Conservation (phyloP, 30 jellyfish, hydroid and myxozoan genomes). For the Aurelia sp. region DNA sequence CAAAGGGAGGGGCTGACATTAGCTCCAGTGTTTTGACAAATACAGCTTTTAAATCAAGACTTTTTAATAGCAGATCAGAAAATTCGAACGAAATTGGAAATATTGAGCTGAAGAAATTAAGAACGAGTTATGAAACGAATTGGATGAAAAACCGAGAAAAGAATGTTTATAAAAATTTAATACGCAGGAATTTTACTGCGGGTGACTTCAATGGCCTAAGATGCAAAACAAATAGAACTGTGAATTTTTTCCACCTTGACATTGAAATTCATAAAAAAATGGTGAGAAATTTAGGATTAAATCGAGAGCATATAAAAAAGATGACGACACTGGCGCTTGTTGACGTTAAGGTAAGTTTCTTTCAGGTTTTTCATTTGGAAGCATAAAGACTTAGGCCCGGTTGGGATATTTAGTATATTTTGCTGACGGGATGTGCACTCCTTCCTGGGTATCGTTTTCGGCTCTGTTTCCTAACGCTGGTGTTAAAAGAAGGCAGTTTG, state of each 20-base stretch:
- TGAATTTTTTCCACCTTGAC: constrained; percentile 67
- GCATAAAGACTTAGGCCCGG: no score
- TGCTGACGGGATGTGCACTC: no score
- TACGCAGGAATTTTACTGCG: constrained; percentile 21
- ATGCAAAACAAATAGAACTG: constrained; percentile 83
- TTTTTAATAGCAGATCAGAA: background rate
- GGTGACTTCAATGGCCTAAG: constrained; percentile 75
- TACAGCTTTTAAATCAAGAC: background rate
- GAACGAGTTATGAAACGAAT: background rate
- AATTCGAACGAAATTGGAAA: background rate
- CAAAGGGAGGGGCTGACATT: background rate
- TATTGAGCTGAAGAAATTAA: background rate
- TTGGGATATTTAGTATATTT: no score
- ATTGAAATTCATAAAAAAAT: constrained; percentile 47
- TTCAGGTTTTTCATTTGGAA: background rate
- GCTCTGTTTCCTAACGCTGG: no score
- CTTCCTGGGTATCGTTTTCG: no score
- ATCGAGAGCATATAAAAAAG: background rate
- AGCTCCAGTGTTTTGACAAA: background rate
- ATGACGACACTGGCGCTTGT: constrained; percentile 27
- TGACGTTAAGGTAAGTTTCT: constrained; percentile 47
- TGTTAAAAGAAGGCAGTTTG: no score
- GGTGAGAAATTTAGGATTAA: constrained; percentile 53
- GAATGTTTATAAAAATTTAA: background rate
- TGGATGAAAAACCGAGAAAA: background rate